phyloP scores from a whole-genome alignment of 2,797 vertebrate genomes.

The Momotus momota region DNA sequence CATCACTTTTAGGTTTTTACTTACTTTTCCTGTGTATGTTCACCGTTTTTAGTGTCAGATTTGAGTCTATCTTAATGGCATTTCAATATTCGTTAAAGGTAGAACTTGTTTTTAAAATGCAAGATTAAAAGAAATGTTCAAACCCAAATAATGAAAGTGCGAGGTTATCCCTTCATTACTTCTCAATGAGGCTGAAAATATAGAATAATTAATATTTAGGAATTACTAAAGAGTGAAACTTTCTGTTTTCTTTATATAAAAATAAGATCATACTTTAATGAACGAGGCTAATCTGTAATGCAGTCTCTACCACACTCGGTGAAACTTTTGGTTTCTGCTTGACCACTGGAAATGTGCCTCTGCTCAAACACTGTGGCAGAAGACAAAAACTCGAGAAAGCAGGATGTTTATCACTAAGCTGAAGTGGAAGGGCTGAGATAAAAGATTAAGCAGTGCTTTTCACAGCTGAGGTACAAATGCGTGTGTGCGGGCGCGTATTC shows the following conservation, averaged over 20 bases:
- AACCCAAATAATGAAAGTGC: neutral
- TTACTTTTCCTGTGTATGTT: neutral
- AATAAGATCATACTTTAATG: neutral
- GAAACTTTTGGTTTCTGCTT: neutral
- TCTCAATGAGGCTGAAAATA: neutral
- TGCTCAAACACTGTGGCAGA: neutral
- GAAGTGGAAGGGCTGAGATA: neutral
- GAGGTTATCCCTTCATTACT: neutral
- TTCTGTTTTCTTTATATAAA: neutral
- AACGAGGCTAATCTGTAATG: neutral
- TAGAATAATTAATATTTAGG: neutral
- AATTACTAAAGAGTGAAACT: neutral
- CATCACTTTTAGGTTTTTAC: neutral
- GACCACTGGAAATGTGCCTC: neutral
- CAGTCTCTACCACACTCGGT: accelerated
- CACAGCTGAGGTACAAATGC: neutral
- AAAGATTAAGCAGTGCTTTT: neutral
- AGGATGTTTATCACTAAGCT: neutral
- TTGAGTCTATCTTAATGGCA: neutral
- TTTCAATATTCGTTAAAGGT: neutral
- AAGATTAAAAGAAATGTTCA: neutral
- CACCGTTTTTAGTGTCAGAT: neutral
- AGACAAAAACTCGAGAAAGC: neutral
- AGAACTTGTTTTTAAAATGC: neutral
- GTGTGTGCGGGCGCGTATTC: neutral